phyloP scores from a whole-genome alignment of 2,888 invertebrate species.

The Choreutis nemorana region DNA sequence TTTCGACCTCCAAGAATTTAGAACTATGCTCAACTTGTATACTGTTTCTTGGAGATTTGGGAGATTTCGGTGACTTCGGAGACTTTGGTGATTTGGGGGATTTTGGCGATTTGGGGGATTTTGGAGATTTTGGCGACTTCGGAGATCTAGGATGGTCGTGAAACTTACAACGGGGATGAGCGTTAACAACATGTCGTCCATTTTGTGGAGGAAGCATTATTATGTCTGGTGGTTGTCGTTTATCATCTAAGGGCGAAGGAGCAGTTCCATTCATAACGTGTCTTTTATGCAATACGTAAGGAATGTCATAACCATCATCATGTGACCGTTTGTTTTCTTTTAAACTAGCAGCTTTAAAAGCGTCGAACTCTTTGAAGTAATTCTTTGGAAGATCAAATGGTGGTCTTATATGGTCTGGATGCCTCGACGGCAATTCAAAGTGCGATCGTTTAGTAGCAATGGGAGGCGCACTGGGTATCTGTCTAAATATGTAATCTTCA shows the following conservation, averaged over 20 bases:
- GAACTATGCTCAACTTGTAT: constrained; percentile 42
- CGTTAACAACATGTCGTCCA: constrained; percentile 48
- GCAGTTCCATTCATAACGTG: constrained; percentile 88
- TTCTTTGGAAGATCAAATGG: constrained; percentile 77
- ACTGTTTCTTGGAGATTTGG: constrained; percentile 58
- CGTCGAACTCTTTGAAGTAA: constrained; percentile 73
- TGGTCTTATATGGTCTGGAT: constrained; percentile 68
- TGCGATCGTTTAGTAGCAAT: constrained; percentile 77
- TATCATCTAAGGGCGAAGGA: constrained; percentile 61
- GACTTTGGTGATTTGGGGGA: constrained; percentile 70
- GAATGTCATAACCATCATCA: constrained; percentile 75
- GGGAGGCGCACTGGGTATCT: constrained; percentile 77
- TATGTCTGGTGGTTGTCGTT: constrained; percentile 49
- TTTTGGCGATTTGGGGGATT: constrained; percentile 71
- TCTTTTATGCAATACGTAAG: constrained; percentile 84
- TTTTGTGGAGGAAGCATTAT: constrained; percentile 55
- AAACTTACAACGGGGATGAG: constrained; percentile 57
- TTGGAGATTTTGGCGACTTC: constrained; percentile 62
- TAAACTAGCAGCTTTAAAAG: constrained; percentile 61
- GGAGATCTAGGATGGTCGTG: constrained; percentile 61
- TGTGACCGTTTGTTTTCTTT: constrained; percentile 55
- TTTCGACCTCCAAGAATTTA: constrained; percentile 60
- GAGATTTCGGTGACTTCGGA: constrained; percentile 63
- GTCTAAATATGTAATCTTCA: constrained; percentile 80
- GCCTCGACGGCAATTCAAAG: constrained; percentile 69